Evolutionary conservation across 2,888 invertebrate species (phyloP).

Genomic region (Ornithoptera priamus): DNA sequence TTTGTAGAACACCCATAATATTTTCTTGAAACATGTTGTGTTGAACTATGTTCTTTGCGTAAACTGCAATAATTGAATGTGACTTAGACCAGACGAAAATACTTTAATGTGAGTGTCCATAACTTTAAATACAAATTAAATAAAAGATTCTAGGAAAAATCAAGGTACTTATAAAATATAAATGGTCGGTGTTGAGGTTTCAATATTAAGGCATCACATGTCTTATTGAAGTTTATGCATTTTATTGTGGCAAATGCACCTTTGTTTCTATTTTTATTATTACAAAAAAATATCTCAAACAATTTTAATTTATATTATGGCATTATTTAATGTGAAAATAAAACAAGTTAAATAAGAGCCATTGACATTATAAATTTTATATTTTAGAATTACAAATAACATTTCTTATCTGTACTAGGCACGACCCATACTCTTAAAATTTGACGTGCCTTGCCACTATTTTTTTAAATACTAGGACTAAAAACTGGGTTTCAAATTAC

Average conservation of each 20-base stretch:
- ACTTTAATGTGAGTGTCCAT: background rate
- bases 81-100: background rate
- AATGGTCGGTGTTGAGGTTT: background rate
- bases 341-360: too few species aligned
- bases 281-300: too few species aligned
- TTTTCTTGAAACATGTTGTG: conserved; percentile 11
- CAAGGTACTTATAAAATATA: background rate
- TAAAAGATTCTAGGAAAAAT: background rate
- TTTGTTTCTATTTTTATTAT: background rate
- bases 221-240: conserved; percentile 6
- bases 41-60: conserved; percentile 2
- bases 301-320: too few species aligned
- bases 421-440: too few species aligned
- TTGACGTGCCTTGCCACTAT: too few species aligned
- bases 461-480: too few species aligned
- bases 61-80: conserved; percentile 8
- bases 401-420: too few species aligned
- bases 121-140: conserved; percentile 3
- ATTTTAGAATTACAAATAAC: too few species aligned
- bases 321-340: too few species aligned
- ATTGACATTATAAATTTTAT: too few species aligned
- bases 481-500: too few species aligned
- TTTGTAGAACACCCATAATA: background rate
- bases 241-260: background rate
- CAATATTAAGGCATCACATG: background rate